Conservation (phyloP, 2,113 vertebrate genomes). For the Serilophus lunatus region DNA sequence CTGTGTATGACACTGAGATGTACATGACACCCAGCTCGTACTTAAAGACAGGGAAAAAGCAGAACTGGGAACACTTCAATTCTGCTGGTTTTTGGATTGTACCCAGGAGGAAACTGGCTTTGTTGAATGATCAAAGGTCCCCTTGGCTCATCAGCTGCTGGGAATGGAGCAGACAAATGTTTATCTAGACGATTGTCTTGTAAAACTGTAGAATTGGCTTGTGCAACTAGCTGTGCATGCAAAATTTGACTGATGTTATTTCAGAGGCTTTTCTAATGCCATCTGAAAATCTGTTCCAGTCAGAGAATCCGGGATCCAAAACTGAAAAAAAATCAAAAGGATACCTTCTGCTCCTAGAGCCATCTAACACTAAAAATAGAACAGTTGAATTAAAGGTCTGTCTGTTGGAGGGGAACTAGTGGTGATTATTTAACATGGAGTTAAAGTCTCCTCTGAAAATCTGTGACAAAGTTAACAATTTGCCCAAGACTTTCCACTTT, state of each 20-base stretch:
- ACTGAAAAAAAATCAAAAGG: not conserved
- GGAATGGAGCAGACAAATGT: constrained; percentile 19
- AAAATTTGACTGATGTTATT: constrained; percentile 10
- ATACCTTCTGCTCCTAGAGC: not conserved
- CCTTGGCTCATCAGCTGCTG: not conserved
- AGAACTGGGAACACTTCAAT: not conserved
- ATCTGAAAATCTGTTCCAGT: constrained; percentile 3
- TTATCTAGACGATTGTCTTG: not conserved
- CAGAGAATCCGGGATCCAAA: constrained; percentile 14
- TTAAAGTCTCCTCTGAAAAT: not conserved
- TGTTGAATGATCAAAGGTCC: not conserved
- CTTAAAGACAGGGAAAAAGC: not conserved
- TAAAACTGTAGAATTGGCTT: constrained; percentile 19
- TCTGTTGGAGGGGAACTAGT: not conserved
- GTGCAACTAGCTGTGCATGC: not conserved
- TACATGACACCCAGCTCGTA: accelerated
- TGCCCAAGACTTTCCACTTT: not conserved
- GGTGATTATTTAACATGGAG: not conserved
- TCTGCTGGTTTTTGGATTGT: not conserved
- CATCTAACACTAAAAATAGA: not conserved
- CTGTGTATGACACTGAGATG: not conserved
- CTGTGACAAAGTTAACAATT: not conserved
- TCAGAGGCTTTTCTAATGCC: constrained; percentile 18
- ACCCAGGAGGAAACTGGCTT: not conserved
- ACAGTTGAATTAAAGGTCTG: not conserved